These are phyloP conservation scores for Xyliphius kryptos DNA, from an alignment of 2,113 vertebrate species.

Conservation along the genomic window DNA sequence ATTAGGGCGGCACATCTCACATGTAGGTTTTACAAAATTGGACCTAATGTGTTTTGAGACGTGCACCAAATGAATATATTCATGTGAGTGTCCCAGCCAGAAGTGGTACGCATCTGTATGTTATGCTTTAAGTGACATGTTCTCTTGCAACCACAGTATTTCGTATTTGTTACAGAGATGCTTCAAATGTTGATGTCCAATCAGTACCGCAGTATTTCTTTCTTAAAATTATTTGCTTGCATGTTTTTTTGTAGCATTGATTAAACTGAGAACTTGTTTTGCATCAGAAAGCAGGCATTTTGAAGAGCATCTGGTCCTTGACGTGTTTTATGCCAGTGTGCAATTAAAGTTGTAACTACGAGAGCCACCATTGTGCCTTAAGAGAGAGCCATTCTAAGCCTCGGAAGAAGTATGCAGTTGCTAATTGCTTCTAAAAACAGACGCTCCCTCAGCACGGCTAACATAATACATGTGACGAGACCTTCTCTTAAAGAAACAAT, in stretches of 20 bases:
- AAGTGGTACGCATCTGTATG: too few species aligned
- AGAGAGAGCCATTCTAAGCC: neutral
- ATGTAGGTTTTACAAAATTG: too few species aligned
- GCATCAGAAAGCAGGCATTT: neutral
- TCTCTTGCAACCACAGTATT: too few species aligned
- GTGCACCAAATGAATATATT: too few species aligned
- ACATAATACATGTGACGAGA: neutral
- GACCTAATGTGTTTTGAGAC: too few species aligned
- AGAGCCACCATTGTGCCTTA: neutral
- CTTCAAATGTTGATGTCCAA: neutral
- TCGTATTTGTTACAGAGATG: too few species aligned
- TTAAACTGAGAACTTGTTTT: neutral
- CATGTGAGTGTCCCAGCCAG: too few species aligned
- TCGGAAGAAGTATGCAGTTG: neutral
- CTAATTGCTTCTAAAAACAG: slow-evolving; percentile 23
- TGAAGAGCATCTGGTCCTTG: neutral
- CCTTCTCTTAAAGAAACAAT: neutral
- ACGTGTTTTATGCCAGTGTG: neutral
- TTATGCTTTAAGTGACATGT: too few species aligned
- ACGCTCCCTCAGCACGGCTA: neutral
- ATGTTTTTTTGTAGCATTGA: neutral
- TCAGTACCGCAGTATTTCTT: neutral
- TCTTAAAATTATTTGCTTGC: neutral
- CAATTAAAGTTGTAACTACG: slow-evolving; percentile 1
- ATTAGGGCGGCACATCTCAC: too few species aligned